Base-by-base conservation (phyloP, 2,113 vertebrate species). In the Sialia sialis region DNA sequence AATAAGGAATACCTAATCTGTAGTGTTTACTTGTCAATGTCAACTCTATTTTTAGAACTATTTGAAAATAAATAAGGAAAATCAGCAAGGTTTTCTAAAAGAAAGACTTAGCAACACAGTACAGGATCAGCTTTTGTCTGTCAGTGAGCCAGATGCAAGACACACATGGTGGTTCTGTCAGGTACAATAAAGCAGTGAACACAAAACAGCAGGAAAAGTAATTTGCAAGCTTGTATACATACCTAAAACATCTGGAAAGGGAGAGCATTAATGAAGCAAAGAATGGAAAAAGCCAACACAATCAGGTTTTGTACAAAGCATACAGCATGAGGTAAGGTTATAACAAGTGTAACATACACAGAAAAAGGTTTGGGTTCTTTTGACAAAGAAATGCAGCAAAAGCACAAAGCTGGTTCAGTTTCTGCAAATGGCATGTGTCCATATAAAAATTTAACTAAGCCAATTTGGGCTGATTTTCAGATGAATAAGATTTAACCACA, bases 221-320 rank as follows among this genome's bases (percentile, higher is more conserved):
- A 95, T 92, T 97, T 91, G 93, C 96, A 96, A 95, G 94, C 94
- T 87, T 93, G 85, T 94, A 97, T 98, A 99, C 99, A 91, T 99
- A 99, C 99, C 99, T 85, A 98, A 98, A 96, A 98, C 97, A 98
- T 99, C 99, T 99, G 98, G 95, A 97, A 97, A 95, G 77, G 97
- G 97, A 97, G 97, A 94, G 96, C 97, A 95, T 97, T 97, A 98
- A 96, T 97, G 96, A 96, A 97, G 97, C 97, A 97, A 96, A 98
- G 95, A 98, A 98, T 96, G 98, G 96, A 98, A 93, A 98, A 97
- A 98, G 97, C 97, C 96, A 96, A 97, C 89, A 98, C 90, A 96
- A 95, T 97, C 97, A 97, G 96, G 96, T 98, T 95, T 92, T 90
- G 86, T 97, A 96, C 91, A 94, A 92, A 93, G 92, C 92, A 96